These are phyloP conservation scores for Phyllopteryx taeniolatus DNA, from an alignment of 2,113 vertebrate genomes.

Conservation along the genomic window DNA sequence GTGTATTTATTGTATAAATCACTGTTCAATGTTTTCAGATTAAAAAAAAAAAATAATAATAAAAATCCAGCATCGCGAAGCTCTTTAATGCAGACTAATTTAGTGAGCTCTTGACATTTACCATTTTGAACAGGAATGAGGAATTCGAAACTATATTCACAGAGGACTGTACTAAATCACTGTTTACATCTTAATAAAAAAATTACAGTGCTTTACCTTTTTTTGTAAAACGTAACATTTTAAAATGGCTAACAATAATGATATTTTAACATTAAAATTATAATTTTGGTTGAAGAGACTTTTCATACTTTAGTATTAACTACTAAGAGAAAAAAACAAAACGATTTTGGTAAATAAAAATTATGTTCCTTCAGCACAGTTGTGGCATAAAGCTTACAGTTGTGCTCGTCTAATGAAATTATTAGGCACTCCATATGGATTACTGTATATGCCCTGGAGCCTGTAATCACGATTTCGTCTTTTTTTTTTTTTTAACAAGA, in stretches of 20 bases:
- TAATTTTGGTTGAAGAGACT: neutral
- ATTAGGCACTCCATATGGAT: neutral
- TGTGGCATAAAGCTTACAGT: neutral
- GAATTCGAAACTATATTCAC: too few relatives aligned
- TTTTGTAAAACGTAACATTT: too few relatives aligned
- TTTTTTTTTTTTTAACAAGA: conserved; percentile 4
- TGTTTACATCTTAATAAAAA: too few relatives aligned
- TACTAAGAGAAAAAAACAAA: too few relatives aligned
- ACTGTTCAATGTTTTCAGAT: neutral
- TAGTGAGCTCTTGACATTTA: too few relatives aligned
- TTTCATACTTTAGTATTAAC: neutral
- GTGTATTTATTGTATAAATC: neutral
- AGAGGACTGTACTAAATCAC: neutral
- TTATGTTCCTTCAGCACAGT: neutral
- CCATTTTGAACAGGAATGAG: neutral
- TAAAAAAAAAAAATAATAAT: too few relatives aligned
- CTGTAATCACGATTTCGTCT: neutral
- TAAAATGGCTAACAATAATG: neutral
- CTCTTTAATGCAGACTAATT: too few relatives aligned
- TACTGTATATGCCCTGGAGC: neutral
- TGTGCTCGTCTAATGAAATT: neutral
- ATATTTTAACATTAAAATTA: neutral
- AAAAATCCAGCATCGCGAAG: neutral
- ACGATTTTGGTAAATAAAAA: neutral
- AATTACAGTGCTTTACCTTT: too few relatives aligned